Evolutionary conservation across 2,797 vertebrate genomes (phyloP), one percentile per base, ranked within the genome.

Genomic region (Xyrichtys novacula): DNA sequence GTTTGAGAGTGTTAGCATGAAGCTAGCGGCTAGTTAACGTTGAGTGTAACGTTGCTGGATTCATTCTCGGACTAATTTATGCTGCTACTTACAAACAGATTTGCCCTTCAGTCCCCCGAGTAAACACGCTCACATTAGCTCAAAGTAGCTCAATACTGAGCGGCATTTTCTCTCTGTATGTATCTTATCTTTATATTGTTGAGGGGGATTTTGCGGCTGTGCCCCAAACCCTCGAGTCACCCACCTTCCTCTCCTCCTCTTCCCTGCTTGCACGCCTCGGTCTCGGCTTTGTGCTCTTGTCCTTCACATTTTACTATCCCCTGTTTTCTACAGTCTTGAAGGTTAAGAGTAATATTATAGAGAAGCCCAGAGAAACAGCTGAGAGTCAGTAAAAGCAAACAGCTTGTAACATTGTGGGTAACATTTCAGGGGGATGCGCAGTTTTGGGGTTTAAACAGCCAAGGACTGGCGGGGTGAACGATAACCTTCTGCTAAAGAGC

Each of bases 1-100:
- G 49, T 53, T 46, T 31, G 29, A 2, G 22, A 49, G 42, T 17
- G 61, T 67, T 91, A 85, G 85, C 87, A 14, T 46, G 5, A 16
- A 2, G 2, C 71, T 83, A 90, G 89, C 87, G 26, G 81, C 88
- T 87, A 85, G 71, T 75, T 55, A 64, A 76, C 59, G 0, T 44
- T 17, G 65, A 49, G 8, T 71, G 65, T 40, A 75, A 69, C 74
- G 72, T 34, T 65, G 46, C 42, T 16, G 60, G 65, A 53, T 65
- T 85, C 88, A 85, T 88, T 87, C 74, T 86, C 89, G 88, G 88
- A 91, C 87, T 67, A 1, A 8, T 70, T 28, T 56, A 49, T 68
- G 63, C 69, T n/a, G 5, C 43, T 72, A 64, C 32, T 32, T 5
- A 6, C 7, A 31, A 61, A 4, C 8, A 3, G 26, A 7, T 17